Evolutionary conservation across 2,797 vertebrate genomes (phyloP).

Genomic region (Dendrocincla fuliginosa): DNA sequence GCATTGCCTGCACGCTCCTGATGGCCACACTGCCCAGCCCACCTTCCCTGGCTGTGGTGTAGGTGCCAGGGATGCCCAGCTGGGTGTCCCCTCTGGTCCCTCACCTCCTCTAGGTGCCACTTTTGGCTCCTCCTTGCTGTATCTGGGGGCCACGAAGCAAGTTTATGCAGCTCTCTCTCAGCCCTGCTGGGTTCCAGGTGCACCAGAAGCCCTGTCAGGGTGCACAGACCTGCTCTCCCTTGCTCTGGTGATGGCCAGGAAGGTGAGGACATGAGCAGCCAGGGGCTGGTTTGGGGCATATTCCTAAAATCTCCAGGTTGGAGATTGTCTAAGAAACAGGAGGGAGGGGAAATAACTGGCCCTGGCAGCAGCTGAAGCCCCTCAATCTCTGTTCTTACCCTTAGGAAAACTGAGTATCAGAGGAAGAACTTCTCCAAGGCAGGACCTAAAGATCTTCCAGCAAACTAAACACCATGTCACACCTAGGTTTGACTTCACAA

Average conservation of each 20-base stretch:
- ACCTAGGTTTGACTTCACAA: not conserved
- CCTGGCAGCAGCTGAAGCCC: not conserved
- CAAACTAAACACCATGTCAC: not conserved
- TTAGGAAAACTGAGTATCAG: not conserved
- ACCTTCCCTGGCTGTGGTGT: not conserved
- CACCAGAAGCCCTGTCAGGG: not conserved
- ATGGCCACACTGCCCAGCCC: not conserved
- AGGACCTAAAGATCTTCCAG: not conserved
- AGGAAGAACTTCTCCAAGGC: not conserved
- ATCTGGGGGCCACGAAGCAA: rapidly evolving
- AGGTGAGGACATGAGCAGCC: not conserved
- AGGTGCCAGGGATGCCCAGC: not conserved
- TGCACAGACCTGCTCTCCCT: not conserved
- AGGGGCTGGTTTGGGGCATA: not conserved
- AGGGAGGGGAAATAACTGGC: not conserved
- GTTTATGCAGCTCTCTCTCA: not conserved
- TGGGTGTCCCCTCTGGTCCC: not conserved
- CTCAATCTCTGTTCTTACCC: not conserved
- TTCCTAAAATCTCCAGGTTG: not conserved
- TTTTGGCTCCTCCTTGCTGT: not conserved
- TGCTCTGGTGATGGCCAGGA: not conserved
- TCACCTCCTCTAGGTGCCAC: not conserved
- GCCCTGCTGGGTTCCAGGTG: not conserved
- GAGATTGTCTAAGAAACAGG: not conserved
- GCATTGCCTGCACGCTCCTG: not conserved